A percentile compares a stretch with the other conserved stretches of the same genome.
Conservation (phyloP, 2,113 vertebrate species). For the Neotragus pygmaeus region DNA sequence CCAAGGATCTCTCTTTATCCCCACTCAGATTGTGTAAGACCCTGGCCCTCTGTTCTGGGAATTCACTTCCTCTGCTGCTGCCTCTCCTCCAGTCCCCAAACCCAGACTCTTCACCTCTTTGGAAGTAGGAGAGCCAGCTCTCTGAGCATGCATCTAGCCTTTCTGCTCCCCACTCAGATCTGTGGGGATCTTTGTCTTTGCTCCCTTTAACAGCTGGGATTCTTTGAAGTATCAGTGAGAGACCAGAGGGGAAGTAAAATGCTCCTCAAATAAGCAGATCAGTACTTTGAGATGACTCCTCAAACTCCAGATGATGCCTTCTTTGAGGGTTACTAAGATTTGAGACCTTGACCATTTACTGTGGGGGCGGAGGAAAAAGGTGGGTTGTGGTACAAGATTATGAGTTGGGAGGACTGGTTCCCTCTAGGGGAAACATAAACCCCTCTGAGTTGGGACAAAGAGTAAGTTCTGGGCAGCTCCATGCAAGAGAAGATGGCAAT, state of each 20-base stretch:
- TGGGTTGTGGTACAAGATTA: neutral
- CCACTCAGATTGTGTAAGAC: neutral
- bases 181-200: neutral
- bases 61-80: neutral
- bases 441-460: neutral
- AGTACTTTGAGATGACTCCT: neutral
- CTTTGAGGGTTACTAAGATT: neutral
- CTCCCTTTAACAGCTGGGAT: neutral
- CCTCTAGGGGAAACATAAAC: neutral
- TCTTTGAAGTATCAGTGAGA: neutral
- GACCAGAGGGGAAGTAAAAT: neutral
- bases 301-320: neutral
- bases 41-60: neutral
- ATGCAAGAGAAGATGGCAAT: neutral
- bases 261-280: neutral
- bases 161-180: neutral
- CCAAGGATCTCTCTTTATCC: neutral
- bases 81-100: neutral
- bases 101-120: neutral
- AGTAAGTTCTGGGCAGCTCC: neutral
- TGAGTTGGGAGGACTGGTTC: neutral
- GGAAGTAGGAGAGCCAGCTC: neutral
- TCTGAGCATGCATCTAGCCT: neutral
- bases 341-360: neutral
- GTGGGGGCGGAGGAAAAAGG: neutral